Evolutionary conservation across 1,140 invertebrate species (phyloP), one percentile per base, ranked within the genome.

Genomic region (Diachasma alloeum): DNA sequence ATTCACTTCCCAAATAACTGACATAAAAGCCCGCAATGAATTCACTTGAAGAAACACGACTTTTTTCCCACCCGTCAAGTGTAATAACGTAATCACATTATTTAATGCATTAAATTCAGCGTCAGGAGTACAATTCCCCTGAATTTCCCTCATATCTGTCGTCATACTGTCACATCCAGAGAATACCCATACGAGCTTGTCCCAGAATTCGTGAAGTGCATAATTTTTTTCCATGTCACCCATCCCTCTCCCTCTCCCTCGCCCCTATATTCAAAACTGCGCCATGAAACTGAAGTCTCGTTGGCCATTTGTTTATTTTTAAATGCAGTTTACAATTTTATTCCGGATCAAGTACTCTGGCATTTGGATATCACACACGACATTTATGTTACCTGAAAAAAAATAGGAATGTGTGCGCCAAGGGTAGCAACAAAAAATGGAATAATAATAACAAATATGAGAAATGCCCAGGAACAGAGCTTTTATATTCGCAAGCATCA

Each of bases 201-300:
- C 59, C 22, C 59, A 26, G 19, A 63, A 31, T 63, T 63, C 24
- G 10, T 31, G 22, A 26, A 63, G 59, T 63, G 59, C 59, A 63
- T 63, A 63, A 63, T 63, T 63, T 63, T 63, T 63, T 63, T 63
- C 22, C 53, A 59, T 59, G 53, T 59, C 53, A 59, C 15, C 53
- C 19, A 13, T 10, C 10, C 19, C 53, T 17, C 53, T 10, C 3
- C 24, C 24, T 9, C 11, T 15, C 24, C 59, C 24, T 31, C 22
- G 4, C 48, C 48, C 48, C 59, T 63, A 63, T 31, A 31, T 63
- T 63, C 24, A 26, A 63, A 63, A 63, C 19, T 63, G 22, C 59
- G 59, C 59, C 59, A 63, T 63, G 59, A 63, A 63, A 63, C 59
- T 63, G 59, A 63, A 63, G 59, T 63, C 59, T 26, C 59, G 22